These are phyloP conservation scores for Psittacula echo DNA, from an alignment of 2,797 vertebrate species.

Conservation along the genomic window DNA sequence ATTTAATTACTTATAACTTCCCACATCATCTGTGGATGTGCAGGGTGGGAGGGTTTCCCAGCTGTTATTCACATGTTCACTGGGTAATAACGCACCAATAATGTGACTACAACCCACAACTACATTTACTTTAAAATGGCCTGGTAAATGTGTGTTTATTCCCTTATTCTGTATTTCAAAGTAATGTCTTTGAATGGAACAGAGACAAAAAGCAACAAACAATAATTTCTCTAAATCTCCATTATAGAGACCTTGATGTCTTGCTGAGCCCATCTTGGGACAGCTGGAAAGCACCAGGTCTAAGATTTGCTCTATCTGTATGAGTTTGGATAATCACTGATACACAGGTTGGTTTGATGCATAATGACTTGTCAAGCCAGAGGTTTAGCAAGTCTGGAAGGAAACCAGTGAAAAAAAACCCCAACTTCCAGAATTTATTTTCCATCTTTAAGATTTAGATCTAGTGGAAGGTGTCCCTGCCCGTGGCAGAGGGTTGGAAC, in stretches of 20 bases:
- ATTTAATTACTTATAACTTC: background rate
- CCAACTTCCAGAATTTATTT: rapidly evolving
- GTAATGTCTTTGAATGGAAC: background rate
- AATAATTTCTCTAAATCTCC: background rate
- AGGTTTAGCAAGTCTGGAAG: background rate
- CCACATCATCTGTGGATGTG: background rate
- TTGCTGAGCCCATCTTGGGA: background rate
- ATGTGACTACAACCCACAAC: background rate
- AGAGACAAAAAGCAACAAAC: background rate
- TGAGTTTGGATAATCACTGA: background rate
- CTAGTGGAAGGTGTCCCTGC: background rate
- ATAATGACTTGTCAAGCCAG: background rate
- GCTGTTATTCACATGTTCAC: background rate
- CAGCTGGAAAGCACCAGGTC: background rate
- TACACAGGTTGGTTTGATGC: background rate
- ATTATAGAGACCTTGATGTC: background rate
- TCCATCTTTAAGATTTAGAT: background rate
- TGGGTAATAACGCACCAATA: background rate
- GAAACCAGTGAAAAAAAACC: background rate
- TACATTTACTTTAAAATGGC: background rate
- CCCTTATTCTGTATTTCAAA: background rate
- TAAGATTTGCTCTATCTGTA: background rate
- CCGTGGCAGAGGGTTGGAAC: background rate
- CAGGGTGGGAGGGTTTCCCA: background rate
- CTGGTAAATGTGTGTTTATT: background rate